Percentiles rank a stretch among this genome's conserved stretches.
Conservation (phyloP, 2,113 vertebrate species). For the Pipra filicauda region DNA sequence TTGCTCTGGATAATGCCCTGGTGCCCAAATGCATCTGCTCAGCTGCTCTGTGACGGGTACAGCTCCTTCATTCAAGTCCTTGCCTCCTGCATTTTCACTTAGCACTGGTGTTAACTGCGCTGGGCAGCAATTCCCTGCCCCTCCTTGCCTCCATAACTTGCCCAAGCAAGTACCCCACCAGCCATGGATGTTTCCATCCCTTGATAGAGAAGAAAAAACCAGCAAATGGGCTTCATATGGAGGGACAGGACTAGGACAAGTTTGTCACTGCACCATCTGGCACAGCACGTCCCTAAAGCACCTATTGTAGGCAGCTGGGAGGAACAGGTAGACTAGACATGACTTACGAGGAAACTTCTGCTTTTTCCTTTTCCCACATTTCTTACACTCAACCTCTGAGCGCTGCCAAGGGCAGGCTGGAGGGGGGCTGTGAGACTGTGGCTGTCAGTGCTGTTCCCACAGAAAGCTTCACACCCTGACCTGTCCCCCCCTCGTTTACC, state of each 20-base stretch:
- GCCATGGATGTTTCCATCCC: accelerated
- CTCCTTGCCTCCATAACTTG: neutral
- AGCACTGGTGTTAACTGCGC: accelerated
- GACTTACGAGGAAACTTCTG: neutral
- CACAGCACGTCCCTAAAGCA: neutral
- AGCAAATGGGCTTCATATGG: neutral
- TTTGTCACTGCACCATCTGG: neutral
- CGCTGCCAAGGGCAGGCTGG: neutral
- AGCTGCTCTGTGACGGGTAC: neutral
- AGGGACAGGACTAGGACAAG: neutral
- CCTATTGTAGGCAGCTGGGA: neutral
- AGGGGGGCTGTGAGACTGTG: neutral
- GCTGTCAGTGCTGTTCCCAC: neutral
- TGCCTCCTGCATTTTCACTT: accelerated
- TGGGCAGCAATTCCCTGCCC: neutral
- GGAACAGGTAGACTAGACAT: neutral
- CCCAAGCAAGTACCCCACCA: neutral
- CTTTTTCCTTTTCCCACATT: neutral
- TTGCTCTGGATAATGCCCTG: neutral
- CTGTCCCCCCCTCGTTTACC: neutral
- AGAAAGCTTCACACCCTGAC: neutral
- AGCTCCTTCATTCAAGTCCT: accelerated
- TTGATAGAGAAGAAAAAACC: neutral
- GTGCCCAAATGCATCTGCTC: neutral
- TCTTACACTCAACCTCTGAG: accelerated